These are phyloP conservation scores for Azorinus chamasolen DNA, from an alignment of 2,888 invertebrate genomes.

Conservation along the genomic window DNA sequence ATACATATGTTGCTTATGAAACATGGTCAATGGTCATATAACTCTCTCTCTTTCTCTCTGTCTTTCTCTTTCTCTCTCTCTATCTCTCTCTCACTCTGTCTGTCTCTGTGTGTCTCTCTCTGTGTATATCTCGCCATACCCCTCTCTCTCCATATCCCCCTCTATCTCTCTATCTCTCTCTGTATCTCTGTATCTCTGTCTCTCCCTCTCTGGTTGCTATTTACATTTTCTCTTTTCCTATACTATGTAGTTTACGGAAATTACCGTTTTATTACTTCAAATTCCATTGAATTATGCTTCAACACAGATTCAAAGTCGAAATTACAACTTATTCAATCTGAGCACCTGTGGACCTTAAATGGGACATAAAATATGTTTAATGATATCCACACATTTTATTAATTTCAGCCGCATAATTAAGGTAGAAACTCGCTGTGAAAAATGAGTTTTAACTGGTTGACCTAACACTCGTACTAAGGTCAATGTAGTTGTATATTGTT, in stretches of 20 bases:
- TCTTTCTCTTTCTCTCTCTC: slow-evolving; percentile 1
- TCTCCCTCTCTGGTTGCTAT: background rate
- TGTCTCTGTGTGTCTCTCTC: background rate
- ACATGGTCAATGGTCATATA: background rate
- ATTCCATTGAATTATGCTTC: too few species aligned
- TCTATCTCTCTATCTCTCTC: background rate
- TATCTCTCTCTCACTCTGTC: background rate
- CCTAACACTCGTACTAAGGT: slow-evolving; percentile 19
- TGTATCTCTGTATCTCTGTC: background rate
- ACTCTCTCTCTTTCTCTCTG: background rate
- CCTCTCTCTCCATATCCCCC: background rate
- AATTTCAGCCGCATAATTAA: slow-evolving; percentile 36
- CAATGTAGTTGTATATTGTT: slow-evolving; percentile 6
- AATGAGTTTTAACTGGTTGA: slow-evolving; percentile 45
- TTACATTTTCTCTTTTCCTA: background rate
- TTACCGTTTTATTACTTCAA: too few species aligned
- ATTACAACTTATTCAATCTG: too few species aligned
- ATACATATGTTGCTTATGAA: too few species aligned
- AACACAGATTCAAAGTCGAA: too few species aligned
- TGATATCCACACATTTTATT: slow-evolving; percentile 35
- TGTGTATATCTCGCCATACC: background rate
- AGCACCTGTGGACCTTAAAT: slow-evolving; percentile 36
- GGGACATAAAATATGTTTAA: slow-evolving; percentile 19
- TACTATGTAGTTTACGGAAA: background rate
- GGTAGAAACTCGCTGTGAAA: slow-evolving; percentile 28